phyloP scores from a whole-genome alignment of 2,888 invertebrate species.

The Netelia virgata region DNA sequence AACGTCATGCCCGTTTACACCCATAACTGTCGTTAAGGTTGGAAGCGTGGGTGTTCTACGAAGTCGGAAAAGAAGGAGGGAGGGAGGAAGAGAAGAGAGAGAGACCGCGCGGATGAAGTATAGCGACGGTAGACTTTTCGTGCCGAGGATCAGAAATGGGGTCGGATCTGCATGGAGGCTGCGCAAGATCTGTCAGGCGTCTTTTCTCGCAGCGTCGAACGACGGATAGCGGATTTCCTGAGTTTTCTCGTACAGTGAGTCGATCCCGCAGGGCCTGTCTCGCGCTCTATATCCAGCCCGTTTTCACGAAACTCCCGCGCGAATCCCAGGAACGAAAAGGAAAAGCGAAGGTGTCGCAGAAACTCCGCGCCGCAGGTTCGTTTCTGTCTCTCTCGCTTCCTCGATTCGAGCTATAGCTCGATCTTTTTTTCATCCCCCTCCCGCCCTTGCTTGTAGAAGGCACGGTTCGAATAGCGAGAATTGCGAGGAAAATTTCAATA shows the following conservation, averaged over 20 bases:
- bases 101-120: conserved; percentile 1
- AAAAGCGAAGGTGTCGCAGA: neutral
- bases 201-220: conserved; percentile 38
- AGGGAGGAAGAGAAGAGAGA: neutral
- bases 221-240: conserved; percentile 63
- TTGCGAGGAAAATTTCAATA: conserved; percentile 63
- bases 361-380: neutral
- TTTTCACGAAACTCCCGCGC: neutral
- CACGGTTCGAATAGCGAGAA: conserved; percentile 22
- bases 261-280: conserved; percentile 28
- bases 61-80: conserved; percentile 28
- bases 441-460: neutral
- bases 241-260: conserved; percentile 44
- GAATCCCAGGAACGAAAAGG: neutral
- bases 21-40: conserved; percentile 80
- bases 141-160: conserved; percentile 37
- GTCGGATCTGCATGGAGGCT: conserved; percentile 49
- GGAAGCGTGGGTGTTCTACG: conserved; percentile 79
- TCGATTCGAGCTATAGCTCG: neutral
- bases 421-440: conserved; percentile 14
- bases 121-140: conserved; percentile 29
- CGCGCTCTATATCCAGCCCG: neutral
- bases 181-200: neutral
- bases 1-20: conserved; percentile 80
- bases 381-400: neutral